Evolutionary conservation across 2,797 vertebrate genomes (phyloP).

Genomic region (Muscicapa striata): DNA sequence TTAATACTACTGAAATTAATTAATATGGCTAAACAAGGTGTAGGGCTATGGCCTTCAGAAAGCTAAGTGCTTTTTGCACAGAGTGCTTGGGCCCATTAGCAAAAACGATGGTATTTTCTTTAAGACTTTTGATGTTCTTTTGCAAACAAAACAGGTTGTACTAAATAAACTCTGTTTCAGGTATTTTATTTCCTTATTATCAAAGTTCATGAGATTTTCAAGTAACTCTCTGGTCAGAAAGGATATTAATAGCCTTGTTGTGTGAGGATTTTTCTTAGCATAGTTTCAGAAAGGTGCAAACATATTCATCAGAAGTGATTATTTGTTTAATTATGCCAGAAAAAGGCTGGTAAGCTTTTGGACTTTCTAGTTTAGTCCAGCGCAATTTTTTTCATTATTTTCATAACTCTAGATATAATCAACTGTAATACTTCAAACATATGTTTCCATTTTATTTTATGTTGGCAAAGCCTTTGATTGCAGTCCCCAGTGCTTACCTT

Average conservation of each 20-base stretch:
- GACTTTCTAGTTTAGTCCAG: slow-evolving; percentile 44
- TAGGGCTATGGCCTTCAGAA: background rate
- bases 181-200: background rate
- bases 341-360: slow-evolving; percentile 50
- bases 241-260: slow-evolving; percentile 19
- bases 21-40: background rate
- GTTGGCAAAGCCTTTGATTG: slow-evolving; percentile 60
- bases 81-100: background rate
- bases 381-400: slow-evolving; percentile 53
- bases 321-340: slow-evolving; percentile 61
- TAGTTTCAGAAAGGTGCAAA: slow-evolving; percentile 16
- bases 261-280: background rate
- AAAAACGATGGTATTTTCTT: background rate
- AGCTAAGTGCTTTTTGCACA: background rate
- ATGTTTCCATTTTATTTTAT: slow-evolving; percentile 67
- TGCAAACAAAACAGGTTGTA: background rate
- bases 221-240: background rate
- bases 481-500: slow-evolving; percentile 62
- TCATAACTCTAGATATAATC: slow-evolving; percentile 51
- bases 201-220: slow-evolving; percentile 20
- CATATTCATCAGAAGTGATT: slow-evolving; percentile 13
- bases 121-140: background rate
- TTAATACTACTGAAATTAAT: background rate
- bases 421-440: slow-evolving; percentile 62
- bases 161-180: background rate